These are phyloP conservation scores for Sesia bembeciformis DNA, from an alignment of 2,888 invertebrate species.

Conservation along the genomic window DNA sequence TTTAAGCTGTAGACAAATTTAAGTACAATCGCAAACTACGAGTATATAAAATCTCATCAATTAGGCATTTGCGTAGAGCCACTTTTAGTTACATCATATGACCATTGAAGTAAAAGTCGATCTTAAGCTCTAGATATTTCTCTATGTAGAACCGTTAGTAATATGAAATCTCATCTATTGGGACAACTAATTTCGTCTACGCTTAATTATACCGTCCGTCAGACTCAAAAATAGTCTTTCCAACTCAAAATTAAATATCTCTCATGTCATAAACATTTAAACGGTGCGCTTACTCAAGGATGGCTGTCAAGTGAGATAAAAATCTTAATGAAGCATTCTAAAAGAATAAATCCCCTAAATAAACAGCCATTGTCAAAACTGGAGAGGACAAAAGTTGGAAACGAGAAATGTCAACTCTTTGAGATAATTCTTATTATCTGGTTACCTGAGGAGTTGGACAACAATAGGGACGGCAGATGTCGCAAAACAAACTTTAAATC, in stretches of 20 bases:
- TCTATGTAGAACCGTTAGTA: no score
- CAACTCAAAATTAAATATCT: not conserved
- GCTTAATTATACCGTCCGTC: not conserved
- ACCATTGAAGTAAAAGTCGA: no score
- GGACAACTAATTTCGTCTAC: no score
- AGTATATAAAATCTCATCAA: no score
- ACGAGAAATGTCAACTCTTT: constrained; percentile 65
- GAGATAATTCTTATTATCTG: constrained; percentile 66
- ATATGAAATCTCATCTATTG: no score
- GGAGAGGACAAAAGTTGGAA: constrained; percentile 54
- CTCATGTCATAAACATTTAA: not conserved
- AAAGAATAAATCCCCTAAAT: constrained; percentile 41
- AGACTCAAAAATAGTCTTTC: not conserved
- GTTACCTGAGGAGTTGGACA: constrained; percentile 56
- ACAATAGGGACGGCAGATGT: constrained; percentile 68
- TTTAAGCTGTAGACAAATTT: no score
- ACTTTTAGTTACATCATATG: no score
- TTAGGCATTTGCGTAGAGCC: no score
- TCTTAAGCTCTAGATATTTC: no score
- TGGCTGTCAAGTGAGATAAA: constrained; percentile 19
- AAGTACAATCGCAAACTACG: no score
- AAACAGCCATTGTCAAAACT: constrained; percentile 62
- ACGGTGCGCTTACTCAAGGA: constrained; percentile 10
- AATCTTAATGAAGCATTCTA: constrained; percentile 39
- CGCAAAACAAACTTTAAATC: constrained; percentile 67